Evolutionary conservation across 2,113 vertebrate genomes (phyloP).

Genomic region (Origma solitaria): DNA sequence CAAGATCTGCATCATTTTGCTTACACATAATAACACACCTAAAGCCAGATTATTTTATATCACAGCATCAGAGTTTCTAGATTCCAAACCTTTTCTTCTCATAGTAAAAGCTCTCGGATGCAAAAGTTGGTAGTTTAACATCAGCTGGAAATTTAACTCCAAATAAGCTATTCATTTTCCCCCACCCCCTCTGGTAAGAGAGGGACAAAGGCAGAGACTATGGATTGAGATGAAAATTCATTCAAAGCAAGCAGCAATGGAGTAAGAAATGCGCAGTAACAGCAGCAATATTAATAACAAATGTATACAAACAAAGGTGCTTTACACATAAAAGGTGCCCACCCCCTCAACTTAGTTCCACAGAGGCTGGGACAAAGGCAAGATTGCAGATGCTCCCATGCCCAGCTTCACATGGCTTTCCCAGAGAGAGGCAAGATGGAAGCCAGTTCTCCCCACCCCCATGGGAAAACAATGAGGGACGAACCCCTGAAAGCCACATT

Average conservation of each 20-base stretch:
- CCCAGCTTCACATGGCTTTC: neutral
- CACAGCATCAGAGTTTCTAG: neutral
- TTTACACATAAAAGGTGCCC: neutral
- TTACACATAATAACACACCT: neutral
- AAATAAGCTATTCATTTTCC: neutral
- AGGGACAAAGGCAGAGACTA: neutral
- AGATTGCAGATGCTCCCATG: neutral
- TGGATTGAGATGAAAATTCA: neutral
- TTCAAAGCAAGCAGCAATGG: neutral
- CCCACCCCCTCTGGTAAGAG: fast-evolving
- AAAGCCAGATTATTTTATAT: neutral
- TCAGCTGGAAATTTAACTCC: neutral
- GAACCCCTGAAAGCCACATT: neutral
- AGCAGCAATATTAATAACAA: neutral
- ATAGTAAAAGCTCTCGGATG: neutral
- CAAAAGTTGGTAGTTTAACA: neutral
- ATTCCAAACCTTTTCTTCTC: neutral
- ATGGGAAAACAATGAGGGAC: neutral
- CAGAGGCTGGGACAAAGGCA: neutral
- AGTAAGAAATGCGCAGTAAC: neutral
- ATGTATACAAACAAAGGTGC: neutral
- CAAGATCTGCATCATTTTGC: neutral
- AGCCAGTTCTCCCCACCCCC: neutral
- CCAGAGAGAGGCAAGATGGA: neutral
- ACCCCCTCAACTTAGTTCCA: neutral